Conservation (phyloP, 2,888 invertebrate genomes). For the Cremastobaeus sp. region DNA sequence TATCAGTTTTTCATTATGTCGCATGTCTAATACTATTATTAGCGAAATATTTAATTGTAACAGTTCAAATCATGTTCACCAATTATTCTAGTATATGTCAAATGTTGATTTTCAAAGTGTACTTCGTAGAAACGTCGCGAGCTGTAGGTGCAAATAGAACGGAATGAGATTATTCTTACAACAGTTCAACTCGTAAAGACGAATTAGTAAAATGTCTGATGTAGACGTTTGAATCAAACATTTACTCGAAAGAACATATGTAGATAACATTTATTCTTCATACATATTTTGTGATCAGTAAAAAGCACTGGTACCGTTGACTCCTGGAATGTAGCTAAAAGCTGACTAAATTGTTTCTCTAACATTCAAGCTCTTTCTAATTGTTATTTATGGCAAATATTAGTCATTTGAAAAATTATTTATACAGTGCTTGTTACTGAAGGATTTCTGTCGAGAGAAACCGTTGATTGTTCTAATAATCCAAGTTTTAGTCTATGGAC, state of each 20-base stretch:
- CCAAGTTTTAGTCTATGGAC: neutral
- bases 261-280: conserved; percentile 66
- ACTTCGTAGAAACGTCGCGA: conserved; percentile 29
- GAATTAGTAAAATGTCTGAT: conserved; percentile 14
- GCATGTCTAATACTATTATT: too few relatives aligned
- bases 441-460: neutral
- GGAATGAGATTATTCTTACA: conserved; percentile 30
- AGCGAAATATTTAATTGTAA: neutral
- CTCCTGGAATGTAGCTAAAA: too few relatives aligned
- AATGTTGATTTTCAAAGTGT: conserved; percentile 25
- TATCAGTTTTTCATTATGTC: too few relatives aligned
- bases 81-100: conserved; percentile 15
- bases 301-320: conserved; percentile 20
- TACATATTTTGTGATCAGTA: conserved; percentile 21
- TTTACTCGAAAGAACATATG: conserved; percentile 26
- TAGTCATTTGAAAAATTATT: neutral
- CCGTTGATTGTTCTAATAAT: conserved; percentile 4
- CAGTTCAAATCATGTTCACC: neutral
- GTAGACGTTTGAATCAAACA: conserved; percentile 27
- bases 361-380: too few relatives aligned
- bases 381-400: neutral
- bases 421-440: conserved; percentile 15
- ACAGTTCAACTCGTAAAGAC: conserved; percentile 20
- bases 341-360: too few relatives aligned
- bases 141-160: conserved; percentile 31